A percentile compares a stretch with the other conserved stretches of the same genome.
Conservation (phyloP, 2,113 vertebrate genomes). For the Aldabrachelys gigantea region DNA sequence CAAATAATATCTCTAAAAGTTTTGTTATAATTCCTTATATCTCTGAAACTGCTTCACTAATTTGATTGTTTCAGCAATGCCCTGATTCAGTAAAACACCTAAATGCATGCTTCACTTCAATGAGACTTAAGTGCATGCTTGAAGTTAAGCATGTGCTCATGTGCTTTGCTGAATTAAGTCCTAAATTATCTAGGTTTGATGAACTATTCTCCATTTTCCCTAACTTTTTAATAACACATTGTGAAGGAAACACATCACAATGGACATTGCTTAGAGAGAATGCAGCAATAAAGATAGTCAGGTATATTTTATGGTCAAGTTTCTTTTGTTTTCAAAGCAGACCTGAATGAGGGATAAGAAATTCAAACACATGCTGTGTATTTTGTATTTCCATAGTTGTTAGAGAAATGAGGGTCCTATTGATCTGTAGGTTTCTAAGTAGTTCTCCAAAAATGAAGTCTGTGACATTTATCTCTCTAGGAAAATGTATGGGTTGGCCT, state of each 20-base stretch:
- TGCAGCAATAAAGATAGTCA: slow-evolving; percentile 24
- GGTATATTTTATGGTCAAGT: slow-evolving; percentile 22
- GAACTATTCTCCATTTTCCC: not conserved
- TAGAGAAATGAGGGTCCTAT: slow-evolving; percentile 26
- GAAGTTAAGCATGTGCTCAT: not conserved
- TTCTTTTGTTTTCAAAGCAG: slow-evolving; percentile 13
- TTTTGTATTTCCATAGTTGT: slow-evolving; percentile 20
- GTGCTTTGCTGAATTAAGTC: not conserved
- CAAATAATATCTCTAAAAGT: not conserved
- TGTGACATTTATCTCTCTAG: slow-evolving; percentile 49
- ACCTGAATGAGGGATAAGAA: slow-evolving; percentile 26
- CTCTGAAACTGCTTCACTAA: not conserved
- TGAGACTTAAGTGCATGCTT: not conserved
- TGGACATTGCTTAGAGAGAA: not conserved
- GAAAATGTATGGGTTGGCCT: slow-evolving; percentile 32
- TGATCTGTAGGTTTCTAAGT: slow-evolving; percentile 45
- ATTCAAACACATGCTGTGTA: not conserved
- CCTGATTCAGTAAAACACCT: not conserved
- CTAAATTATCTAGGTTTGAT: not conserved
- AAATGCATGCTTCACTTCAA: not conserved
- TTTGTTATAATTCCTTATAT: not conserved
- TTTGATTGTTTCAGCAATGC: not conserved
- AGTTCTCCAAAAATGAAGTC: slow-evolving; percentile 23
- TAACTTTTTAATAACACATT: not conserved
- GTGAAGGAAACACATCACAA: not conserved